Percentiles rank a stretch among this genome's conserved stretches.
Conservation (phyloP, 2,113 vertebrate species). For the human (Homo sapiens) region DNA sequence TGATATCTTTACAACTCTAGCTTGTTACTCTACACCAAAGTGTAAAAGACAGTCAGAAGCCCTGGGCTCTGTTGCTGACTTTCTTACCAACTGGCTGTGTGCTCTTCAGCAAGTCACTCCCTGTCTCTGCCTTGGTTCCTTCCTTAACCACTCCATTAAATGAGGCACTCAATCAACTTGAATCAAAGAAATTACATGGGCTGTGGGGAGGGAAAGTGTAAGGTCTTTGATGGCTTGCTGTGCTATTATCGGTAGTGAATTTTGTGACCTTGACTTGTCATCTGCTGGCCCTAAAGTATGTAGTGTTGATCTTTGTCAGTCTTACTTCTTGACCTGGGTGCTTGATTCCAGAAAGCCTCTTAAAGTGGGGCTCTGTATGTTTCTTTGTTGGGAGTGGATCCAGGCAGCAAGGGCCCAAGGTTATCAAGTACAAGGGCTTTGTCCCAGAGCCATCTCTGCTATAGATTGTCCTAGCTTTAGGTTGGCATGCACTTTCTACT, state of each 20-base stretch:
- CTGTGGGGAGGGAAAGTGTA: neutral
- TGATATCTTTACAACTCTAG: neutral
- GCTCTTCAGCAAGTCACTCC: neutral
- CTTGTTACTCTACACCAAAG: neutral
- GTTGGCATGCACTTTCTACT: neutral
- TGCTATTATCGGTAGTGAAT: neutral
- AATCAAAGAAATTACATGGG: neutral
- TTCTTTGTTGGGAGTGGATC: neutral
- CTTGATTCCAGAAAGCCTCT: slow-evolving; percentile 59
- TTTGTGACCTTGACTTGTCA: slow-evolving; percentile 38
- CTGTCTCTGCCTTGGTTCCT: neutral
- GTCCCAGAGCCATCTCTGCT: neutral
- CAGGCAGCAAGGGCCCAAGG: neutral
- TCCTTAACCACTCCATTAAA: neutral
- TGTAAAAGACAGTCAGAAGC: neutral
- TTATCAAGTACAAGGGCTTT: neutral
- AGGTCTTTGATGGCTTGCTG: neutral
- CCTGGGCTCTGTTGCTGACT: neutral
- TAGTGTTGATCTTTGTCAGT: slow-evolving; percentile 42
- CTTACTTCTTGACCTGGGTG: slow-evolving; percentile 29
- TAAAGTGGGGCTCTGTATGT: slow-evolving; percentile 17
- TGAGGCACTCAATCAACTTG: neutral
- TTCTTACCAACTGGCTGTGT: neutral
- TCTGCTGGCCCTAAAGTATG: slow-evolving; percentile 30
- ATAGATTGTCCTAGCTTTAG: neutral